Percentiles rank a stretch among this genome's conserved stretches.
Conservation (phyloP, 2,888 invertebrate genomes). For the Phasia obesa region DNA sequence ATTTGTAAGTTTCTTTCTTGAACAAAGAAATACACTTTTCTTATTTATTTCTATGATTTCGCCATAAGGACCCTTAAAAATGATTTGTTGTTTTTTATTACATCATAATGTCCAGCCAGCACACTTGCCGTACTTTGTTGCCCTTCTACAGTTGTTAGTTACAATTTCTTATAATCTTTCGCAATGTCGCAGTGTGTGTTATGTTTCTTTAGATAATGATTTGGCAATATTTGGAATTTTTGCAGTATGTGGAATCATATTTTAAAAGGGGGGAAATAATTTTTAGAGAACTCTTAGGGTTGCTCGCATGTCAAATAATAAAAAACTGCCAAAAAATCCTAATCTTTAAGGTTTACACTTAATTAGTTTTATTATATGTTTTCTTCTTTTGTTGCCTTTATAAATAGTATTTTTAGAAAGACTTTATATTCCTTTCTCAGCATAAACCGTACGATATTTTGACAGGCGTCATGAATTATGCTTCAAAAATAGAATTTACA, state of each 20-base stretch:
- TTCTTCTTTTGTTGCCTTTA: background rate
- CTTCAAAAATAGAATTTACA: too few species aligned
- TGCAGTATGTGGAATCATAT: background rate
- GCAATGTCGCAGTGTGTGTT: slow-evolving; percentile 49
- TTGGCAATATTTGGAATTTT: slow-evolving; percentile 55
- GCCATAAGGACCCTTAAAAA: slow-evolving; percentile 49
- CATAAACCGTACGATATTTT: background rate
- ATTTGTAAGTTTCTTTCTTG: slow-evolving; percentile 2
- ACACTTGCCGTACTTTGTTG: slow-evolving; percentile 11
- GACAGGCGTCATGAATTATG: too few species aligned
- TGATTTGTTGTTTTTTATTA: slow-evolving; percentile 57
- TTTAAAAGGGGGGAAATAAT: background rate
- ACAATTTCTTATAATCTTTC: slow-evolving; percentile 32
- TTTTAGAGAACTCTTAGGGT: background rate
- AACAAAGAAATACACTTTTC: slow-evolving; percentile 21
- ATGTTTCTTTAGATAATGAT: slow-evolving; percentile 59
- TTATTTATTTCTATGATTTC: slow-evolving; percentile 4
- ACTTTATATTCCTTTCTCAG: background rate
- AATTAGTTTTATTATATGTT: slow-evolving; percentile 60
- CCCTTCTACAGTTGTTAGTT: background rate
- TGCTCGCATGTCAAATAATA: background rate
- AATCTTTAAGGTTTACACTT: slow-evolving; percentile 68
- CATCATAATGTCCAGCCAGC: slow-evolving; percentile 20
- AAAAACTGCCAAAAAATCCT: slow-evolving; percentile 47
- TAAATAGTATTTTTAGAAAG: too few species aligned